phyloP scores from a whole-genome alignment of 1,140 invertebrate genomes.

The Leptoteleia sp. region DNA sequence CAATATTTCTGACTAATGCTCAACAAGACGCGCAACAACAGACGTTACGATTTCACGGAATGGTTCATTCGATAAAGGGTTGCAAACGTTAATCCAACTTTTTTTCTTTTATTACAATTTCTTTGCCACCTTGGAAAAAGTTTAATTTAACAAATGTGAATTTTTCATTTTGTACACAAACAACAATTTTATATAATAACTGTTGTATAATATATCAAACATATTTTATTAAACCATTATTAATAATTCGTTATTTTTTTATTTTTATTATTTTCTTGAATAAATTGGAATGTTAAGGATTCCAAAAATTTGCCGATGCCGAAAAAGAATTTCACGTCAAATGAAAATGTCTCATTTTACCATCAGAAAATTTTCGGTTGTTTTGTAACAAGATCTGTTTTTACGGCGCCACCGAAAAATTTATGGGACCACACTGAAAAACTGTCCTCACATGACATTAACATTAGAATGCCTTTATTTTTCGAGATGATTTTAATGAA shows the following conservation, averaged over 20 bases:
- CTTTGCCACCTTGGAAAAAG: too few relatives aligned
- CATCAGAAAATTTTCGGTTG: neutral
- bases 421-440: constrained; percentile 46
- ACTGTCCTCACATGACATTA: constrained; percentile 1
- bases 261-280: too few relatives aligned
- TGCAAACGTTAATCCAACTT: neutral
- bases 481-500: constrained; percentile 12
- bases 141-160: too few relatives aligned
- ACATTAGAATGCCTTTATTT: neutral
- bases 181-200: too few relatives aligned
- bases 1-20: constrained; percentile 71
- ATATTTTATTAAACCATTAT: too few relatives aligned
- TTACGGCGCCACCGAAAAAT: constrained; percentile 28
- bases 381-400: constrained; percentile 43
- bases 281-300: too few relatives aligned
- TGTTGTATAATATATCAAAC: too few relatives aligned
- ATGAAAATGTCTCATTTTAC: constrained; percentile 1
- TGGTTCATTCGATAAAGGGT: constrained; percentile 72
- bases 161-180: too few relatives aligned
- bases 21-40: constrained; percentile 67
- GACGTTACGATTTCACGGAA: constrained; percentile 75
- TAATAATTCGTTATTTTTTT: too few relatives aligned
- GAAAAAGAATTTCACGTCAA: neutral
- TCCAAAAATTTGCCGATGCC: too few relatives aligned
- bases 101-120: too few relatives aligned